Percentiles rank a stretch among this genome's conserved stretches.
Conservation (phyloP, 2,888 invertebrate genomes). For the Petrolisthes manimaculis region DNA sequence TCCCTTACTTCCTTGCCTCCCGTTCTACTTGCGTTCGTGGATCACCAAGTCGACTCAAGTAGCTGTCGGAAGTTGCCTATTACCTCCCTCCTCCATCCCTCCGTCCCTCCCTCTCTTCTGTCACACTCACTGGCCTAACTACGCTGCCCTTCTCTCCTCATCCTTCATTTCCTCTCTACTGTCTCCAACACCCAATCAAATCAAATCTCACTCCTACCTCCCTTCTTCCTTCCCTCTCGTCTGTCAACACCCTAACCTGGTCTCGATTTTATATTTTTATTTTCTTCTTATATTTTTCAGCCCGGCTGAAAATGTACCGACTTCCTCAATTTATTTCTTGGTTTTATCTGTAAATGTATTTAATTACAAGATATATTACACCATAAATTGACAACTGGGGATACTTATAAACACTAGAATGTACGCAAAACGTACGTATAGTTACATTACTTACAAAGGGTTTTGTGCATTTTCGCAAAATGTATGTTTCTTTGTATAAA, state of each 20-base stretch:
- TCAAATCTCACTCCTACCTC: neutral
- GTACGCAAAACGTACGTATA: too few species aligned
- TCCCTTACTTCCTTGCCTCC: neutral
- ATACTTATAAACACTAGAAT: too few species aligned
- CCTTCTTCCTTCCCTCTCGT: neutral
- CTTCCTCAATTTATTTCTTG: too few species aligned
- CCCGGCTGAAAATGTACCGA: too few species aligned
- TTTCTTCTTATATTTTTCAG: neutral
- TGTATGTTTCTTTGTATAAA: too few species aligned
- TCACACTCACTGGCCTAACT: neutral
- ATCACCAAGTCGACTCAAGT: conserved; percentile 15
- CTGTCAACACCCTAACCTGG: neutral
- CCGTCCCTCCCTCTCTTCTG: neutral
- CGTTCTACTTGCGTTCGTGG: neutral
- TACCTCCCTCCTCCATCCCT: conserved; percentile 4
- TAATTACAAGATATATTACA: too few species aligned
- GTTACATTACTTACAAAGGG: too few species aligned
- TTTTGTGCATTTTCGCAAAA: too few species aligned
- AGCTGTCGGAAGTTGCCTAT: conserved; percentile 14
- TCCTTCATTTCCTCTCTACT: neutral
- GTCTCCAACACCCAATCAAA: neutral
- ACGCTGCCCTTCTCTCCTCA: neutral
- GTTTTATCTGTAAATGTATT: too few species aligned
- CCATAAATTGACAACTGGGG: too few species aligned
- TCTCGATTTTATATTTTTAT: neutral